Evolutionary conservation across 2,113 vertebrate species (phyloP).

Genomic region (Oryzias celebensis): DNA sequence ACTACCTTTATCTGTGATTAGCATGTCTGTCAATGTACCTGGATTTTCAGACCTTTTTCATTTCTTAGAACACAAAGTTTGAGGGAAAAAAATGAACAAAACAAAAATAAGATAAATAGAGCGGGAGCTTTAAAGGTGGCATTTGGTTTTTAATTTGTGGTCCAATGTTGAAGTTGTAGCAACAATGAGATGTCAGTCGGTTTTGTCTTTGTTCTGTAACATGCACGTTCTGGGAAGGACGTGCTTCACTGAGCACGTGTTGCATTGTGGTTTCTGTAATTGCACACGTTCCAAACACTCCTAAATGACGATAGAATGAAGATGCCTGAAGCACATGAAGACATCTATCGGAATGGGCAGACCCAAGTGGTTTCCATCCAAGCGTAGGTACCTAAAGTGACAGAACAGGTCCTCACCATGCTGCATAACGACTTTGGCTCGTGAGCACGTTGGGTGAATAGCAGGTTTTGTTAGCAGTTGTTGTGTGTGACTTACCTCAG

Average conservation of each 20-base stretch:
- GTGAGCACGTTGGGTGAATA: background rate
- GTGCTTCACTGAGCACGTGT: conserved; percentile 10
- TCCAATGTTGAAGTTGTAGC: conserved; percentile 6
- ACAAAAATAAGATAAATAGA: conserved; percentile 20
- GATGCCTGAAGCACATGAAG: conserved; percentile 95
- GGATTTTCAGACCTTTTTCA: conserved; percentile 54
- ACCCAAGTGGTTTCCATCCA: conserved; percentile 92
- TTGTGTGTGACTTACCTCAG: conserved; percentile 73
- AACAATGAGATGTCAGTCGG: background rate
- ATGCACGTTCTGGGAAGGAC: conserved; percentile 4
- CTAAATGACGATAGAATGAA: conserved; percentile 90
- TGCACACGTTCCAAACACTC: conserved; percentile 6
- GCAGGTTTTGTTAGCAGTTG: background rate
- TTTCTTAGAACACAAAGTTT: conserved; percentile 22
- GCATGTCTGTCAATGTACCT: conserved; percentile 65
- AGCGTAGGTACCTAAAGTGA: conserved; percentile 86
- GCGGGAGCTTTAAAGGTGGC: conserved; percentile 27
- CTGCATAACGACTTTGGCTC: conserved; percentile 3
- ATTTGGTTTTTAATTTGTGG: conserved; percentile 30
- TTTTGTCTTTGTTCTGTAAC: conserved; percentile 3
- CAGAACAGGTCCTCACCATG: conserved; percentile 4
- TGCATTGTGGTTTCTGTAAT: background rate
- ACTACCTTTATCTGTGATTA: conserved; percentile 47
- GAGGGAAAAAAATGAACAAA: conserved; percentile 37
- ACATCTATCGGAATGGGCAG: conserved; percentile 91